Evolutionary conservation across 1,140 invertebrate genomes (phyloP).

Genomic region (Wasmannia auropunctata): DNA sequence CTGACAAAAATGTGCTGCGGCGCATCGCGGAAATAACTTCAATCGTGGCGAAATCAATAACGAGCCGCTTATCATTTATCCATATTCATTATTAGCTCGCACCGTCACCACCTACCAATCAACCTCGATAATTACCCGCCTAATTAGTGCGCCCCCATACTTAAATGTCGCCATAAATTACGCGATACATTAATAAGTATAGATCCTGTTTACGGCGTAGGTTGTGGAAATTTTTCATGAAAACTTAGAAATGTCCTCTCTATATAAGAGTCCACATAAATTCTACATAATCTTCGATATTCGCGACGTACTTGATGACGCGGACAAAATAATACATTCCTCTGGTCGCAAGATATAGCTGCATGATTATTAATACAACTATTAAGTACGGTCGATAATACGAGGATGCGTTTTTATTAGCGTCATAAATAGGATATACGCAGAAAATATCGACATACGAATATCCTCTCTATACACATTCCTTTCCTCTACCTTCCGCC

Average conservation of each 20-base stretch:
- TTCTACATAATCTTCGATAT: background rate
- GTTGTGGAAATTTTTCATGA: background rate
- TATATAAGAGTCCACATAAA: background rate
- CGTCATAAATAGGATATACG: background rate
- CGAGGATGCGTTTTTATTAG: background rate
- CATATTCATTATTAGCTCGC: constrained; percentile 66
- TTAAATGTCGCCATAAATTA: constrained; percentile 58
- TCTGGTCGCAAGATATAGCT: background rate
- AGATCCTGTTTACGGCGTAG: background rate
- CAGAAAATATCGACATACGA: background rate
- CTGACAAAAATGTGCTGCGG: background rate
- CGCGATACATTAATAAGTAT: constrained; percentile 6
- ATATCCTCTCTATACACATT: background rate
- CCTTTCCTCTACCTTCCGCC: background rate
- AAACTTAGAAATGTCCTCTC: background rate
- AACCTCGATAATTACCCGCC: constrained; percentile 66
- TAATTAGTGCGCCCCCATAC: constrained; percentile 57
- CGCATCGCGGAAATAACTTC: background rate
- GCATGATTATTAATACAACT: background rate
- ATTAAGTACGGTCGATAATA: background rate
- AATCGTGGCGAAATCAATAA: constrained; percentile 63
- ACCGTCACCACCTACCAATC: constrained; percentile 62
- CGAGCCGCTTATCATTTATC: constrained; percentile 67
- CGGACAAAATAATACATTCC: background rate
- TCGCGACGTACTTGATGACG: background rate